These are phyloP conservation scores for Sclerodermus sp. DNA, from an alignment of 2,888 invertebrate species.

Conservation along the genomic window DNA sequence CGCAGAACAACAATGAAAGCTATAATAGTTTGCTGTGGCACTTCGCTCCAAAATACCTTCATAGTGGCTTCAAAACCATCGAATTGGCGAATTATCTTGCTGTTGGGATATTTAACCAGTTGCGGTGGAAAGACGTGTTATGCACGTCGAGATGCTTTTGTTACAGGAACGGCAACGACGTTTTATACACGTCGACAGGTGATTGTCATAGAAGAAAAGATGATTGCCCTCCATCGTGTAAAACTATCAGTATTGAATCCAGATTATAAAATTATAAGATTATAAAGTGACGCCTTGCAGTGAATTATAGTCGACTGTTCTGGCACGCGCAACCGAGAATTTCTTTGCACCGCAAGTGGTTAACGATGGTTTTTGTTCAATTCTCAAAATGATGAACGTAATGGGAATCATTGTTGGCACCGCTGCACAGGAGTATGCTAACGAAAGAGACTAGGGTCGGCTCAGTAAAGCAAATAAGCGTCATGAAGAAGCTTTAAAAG, in stretches of 20 bases:
- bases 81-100: slow-evolving; percentile 15
- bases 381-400: slow-evolving; percentile 11
- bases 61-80: slow-evolving; percentile 18
- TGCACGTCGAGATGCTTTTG: too few relatives aligned
- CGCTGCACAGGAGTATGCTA: slow-evolving; percentile 15
- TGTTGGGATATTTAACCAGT: slow-evolving; percentile 13
- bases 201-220: too few relatives aligned
- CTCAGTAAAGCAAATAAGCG: slow-evolving; percentile 5
- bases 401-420: slow-evolving; percentile 12
- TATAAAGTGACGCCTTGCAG: too few relatives aligned
- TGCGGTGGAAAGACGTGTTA: too few relatives aligned
- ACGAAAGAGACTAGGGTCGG: background rate
- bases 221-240: too few relatives aligned
- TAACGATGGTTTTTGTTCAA: slow-evolving; percentile 13
- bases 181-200: too few relatives aligned
- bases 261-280: too few relatives aligned
- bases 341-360: too few relatives aligned
- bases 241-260: too few relatives aligned
- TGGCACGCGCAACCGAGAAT: too few relatives aligned
- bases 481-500: slow-evolving; percentile 10
- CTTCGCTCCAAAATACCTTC: slow-evolving; percentile 19
- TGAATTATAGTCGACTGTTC: too few relatives aligned
- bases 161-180: too few relatives aligned
- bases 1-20: slow-evolving; percentile 16
- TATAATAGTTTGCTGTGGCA: slow-evolving; percentile 22